These are phyloP conservation scores for Neogobius melanostomus DNA, from an alignment of 2,113 vertebrate species.

Conservation along the genomic window DNA sequence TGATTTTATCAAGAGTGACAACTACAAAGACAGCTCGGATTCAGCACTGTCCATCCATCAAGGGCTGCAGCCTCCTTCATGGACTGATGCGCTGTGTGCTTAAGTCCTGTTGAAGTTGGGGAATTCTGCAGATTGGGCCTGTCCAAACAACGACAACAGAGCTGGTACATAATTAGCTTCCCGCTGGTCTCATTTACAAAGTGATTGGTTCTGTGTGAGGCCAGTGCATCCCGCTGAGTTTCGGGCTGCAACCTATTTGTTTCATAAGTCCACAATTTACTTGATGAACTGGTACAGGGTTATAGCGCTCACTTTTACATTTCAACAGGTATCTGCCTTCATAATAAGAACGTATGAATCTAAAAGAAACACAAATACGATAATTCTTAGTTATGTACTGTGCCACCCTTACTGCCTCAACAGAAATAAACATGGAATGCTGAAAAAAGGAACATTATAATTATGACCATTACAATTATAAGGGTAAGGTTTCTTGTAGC, in stretches of 20 bases:
- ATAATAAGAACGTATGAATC: no score
- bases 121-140: slow-evolving; percentile 22
- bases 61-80: slow-evolving; percentile 16
- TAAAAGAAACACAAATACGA: not conserved
- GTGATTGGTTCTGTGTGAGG: slow-evolving; percentile 63
- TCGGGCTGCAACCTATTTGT: slow-evolving; percentile 25
- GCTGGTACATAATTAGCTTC: slow-evolving; percentile 58
- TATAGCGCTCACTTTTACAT: not conserved
- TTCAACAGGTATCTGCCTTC: no score
- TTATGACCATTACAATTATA: no score
- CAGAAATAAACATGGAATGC: no score
- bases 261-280: slow-evolving; percentile 11
- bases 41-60: slow-evolving; percentile 39
- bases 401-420: not conserved
- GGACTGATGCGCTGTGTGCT: slow-evolving; percentile 36
- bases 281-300: slow-evolving; percentile 7
- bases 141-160: slow-evolving; percentile 41
- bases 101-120: slow-evolving; percentile 32
- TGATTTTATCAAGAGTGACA: slow-evolving; percentile 30
- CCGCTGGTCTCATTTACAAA: slow-evolving; percentile 69
- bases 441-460: no score
- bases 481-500: no score
- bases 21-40: slow-evolving; percentile 5
- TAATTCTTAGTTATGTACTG: slow-evolving; percentile 6
- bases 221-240: slow-evolving; percentile 40